Conservation (phyloP, 2,797 vertebrate species). For the Brachymystax lenok region DNA sequence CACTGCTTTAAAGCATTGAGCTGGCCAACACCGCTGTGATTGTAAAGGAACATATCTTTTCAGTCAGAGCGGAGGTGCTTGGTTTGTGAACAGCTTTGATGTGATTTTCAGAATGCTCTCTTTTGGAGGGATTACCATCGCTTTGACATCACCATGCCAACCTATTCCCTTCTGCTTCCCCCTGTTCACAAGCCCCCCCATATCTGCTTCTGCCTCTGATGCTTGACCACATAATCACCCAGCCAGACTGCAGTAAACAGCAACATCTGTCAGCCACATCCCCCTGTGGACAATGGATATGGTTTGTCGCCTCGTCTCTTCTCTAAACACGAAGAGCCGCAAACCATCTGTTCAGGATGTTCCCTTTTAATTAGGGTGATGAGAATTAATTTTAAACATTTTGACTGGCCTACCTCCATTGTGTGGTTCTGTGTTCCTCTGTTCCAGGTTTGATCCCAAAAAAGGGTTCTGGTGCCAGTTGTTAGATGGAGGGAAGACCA, state of each 20-base stretch:
- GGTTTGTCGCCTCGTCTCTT: not conserved
- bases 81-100: not conserved
- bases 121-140: not conserved
- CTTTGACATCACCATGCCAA: not conserved
- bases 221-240: not conserved
- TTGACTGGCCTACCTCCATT: not conserved
- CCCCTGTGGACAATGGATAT: not conserved
- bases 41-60: not conserved
- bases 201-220: not conserved
- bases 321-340: not conserved
- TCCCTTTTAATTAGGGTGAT: not conserved
- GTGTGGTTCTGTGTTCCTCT: not conserved
- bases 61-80: not conserved
- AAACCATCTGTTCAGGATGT: conserved; percentile 2
- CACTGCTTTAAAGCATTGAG: not conserved
- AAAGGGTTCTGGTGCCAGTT: conserved; percentile 99
- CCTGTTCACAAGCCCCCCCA: not conserved
- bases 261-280: conserved; percentile 1
- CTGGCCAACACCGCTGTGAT: not conserved
- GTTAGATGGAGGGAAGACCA: conserved; percentile 94
- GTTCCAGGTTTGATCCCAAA: conserved; percentile 92
- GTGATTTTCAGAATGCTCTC: not conserved
- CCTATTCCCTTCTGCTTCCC: not conserved
- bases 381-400: not conserved
- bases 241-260: not conserved